Evolutionary conservation across 2,888 invertebrate species (phyloP), one percentile per base, ranked within the genome.

Genomic region (Brassicogethes aeneus): DNA sequence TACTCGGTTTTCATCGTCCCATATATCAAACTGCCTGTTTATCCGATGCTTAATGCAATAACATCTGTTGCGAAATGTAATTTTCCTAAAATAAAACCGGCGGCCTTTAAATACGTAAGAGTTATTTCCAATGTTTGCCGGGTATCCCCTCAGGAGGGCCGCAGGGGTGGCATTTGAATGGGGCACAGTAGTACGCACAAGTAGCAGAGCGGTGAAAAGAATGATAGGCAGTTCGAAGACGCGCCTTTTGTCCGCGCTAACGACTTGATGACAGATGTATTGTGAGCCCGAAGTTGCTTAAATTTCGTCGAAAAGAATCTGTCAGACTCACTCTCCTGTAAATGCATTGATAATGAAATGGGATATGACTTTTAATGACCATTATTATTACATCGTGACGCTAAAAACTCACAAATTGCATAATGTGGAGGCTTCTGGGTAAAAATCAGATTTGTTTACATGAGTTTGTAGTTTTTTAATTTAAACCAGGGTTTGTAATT

Each of bases 221-320:
- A 43, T 39, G 43, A 43, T 16, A 40, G 43, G 37, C 43, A 37
- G 34, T 39, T 43, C 31, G 16, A 29, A 33, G 37, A 8, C 15
- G 36, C 29, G 33, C 23, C 40, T 34, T 30, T 43, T 43, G 40
- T 40, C 34, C 15, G 34, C 32, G 12, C 17, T 14, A 3, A 15
- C 23, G 23, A 23, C 23, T 23, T 40, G 44, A 47, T 46, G 50
- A 50, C 50, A 47, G 47, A 42, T 45, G 41, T 36, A 45, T 47
- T 40, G 50, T 47, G 45, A 43, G 45, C 40, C 37, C 40, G 41
- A 44, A 41, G 41, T 44, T 46, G 47, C 39, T 46, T 46, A 50
- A 50, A 43, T 42, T 37, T 39, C 40, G 36, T 14, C 41, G 17
- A 43, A 40, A 40, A 44, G 45, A 41, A 43, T 43, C 45, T 43